A percentile compares a stretch with the other conserved stretches of the same genome.
phyloP scores from a whole-genome alignment of 2,888 invertebrate species.

The Spicauda simplicius region DNA sequence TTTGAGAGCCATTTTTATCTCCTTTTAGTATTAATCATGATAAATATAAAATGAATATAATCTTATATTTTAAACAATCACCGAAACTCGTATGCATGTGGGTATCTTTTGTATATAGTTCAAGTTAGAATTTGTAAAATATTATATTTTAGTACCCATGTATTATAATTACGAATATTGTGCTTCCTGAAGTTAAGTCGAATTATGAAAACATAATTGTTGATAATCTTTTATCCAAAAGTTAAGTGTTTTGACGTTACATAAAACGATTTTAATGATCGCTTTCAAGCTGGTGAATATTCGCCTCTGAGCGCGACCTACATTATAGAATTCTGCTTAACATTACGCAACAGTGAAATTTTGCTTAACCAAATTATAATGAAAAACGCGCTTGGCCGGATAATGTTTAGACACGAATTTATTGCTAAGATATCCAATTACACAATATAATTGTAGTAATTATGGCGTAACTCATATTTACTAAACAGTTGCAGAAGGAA shows the following conservation, averaged over 20 bases:
- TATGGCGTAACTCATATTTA: background rate
- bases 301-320: conserved; percentile 36
- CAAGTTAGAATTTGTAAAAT: too few relatives aligned
- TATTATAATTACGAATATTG: too few relatives aligned
- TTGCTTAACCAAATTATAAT: conserved; percentile 35
- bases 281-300: conserved; percentile 33
- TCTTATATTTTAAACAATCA: too few relatives aligned
- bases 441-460: conserved; percentile 1
- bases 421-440: conserved; percentile 12
- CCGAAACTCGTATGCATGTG: too few relatives aligned
- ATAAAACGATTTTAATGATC: conserved; percentile 31
- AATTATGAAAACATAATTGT: background rate
- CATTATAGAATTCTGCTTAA: conserved; percentile 41
- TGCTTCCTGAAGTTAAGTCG: too few relatives aligned
- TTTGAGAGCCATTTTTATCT: too few relatives aligned
- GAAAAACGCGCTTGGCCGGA: conserved; percentile 8
- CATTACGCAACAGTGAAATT: conserved; percentile 39
- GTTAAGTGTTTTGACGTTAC: conserved; percentile 11
- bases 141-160: too few relatives aligned
- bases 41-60: too few relatives aligned
- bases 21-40: too few relatives aligned
- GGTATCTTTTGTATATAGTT: too few relatives aligned
- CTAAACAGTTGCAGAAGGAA: background rate
- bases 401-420: conserved; percentile 29
- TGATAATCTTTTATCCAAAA: conserved; percentile 11